These are phyloP conservation scores for Pycnomerus fuliginosus DNA, from an alignment of 2,888 invertebrate species.

Conservation along the genomic window DNA sequence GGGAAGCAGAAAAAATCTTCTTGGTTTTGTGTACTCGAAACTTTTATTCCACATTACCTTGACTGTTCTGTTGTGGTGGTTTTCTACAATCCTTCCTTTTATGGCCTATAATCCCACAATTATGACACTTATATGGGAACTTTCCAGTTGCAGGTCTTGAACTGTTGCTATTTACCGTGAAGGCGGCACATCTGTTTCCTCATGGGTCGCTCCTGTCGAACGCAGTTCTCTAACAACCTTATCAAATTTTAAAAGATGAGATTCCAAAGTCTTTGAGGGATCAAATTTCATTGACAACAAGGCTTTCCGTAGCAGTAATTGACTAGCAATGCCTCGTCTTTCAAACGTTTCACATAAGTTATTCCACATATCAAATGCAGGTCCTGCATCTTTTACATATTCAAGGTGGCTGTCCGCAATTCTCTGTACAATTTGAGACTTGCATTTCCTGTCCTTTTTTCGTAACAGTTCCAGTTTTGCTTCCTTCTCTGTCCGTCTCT, in stretches of 20 bases:
- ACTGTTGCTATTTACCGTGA: conserved; percentile 28
- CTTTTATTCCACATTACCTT: neutral
- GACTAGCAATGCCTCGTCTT: conserved; percentile 31
- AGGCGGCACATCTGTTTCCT: conserved; percentile 30
- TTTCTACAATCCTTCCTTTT: conserved; percentile 7
- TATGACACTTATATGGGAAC: conserved; percentile 2
- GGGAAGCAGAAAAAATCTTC: neutral
- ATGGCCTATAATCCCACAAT: conserved; percentile 5
- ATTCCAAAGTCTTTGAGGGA: conserved; percentile 10
- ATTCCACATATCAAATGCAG: conserved; percentile 31
- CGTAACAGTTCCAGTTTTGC: neutral
- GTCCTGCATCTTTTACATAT: conserved; percentile 33
- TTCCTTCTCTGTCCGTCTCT: neutral
- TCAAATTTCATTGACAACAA: neutral
- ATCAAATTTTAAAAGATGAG: conserved; percentile 32
- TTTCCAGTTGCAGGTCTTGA: conserved; percentile 6
- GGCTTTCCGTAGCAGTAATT: conserved; percentile 30
- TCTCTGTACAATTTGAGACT: conserved; percentile 31
- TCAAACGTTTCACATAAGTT: conserved; percentile 27
- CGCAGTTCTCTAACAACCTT: conserved; percentile 29
- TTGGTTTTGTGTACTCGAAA: neutral
- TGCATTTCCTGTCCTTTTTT: conserved; percentile 27
- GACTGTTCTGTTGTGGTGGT: neutral
- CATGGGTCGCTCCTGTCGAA: conserved; percentile 25
- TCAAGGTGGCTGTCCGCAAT: conserved; percentile 36